These are phyloP conservation scores for Drosophila sp. DNA, from an alignment of 1,140 invertebrate genomes.

Conservation along the genomic window DNA sequence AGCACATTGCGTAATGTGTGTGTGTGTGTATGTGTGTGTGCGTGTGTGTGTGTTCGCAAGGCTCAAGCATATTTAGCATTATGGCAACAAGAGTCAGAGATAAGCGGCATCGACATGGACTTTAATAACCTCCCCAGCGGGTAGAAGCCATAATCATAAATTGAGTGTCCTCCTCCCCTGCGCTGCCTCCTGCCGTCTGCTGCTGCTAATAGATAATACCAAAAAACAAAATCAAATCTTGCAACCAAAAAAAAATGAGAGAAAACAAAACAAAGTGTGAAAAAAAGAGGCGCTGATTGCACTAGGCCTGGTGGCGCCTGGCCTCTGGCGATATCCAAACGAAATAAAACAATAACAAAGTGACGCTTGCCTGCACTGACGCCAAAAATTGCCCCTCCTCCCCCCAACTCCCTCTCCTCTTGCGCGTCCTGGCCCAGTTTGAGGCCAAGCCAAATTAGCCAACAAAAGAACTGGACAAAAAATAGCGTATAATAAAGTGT, in stretches of 20 bases:
- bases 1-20: conserved; percentile 60
- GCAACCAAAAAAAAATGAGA: conserved; percentile 3
- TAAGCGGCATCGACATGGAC: conserved; percentile 52
- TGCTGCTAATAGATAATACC: conserved; percentile 64
- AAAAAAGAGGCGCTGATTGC: conserved; percentile 29
- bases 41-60: conserved; percentile 34
- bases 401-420: background rate
- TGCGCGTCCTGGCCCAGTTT: conserved; percentile 32
- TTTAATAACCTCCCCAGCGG: conserved; percentile 49
- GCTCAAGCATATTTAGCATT: conserved; percentile 61
- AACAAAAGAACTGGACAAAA: conserved; percentile 22
- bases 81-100: conserved; percentile 45
- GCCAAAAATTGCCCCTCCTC: conserved; percentile 29
- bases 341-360: conserved; percentile 66
- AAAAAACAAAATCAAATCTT: conserved; percentile 27
- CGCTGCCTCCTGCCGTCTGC: background rate
- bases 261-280: conserved; percentile 13
- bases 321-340: conserved; percentile 39
- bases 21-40: conserved; percentile 50
- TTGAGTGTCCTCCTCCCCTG: conserved; percentile 36
- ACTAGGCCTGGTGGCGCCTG: conserved; percentile 55
- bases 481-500: conserved; percentile 33
- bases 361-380: conserved; percentile 44
- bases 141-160: conserved; percentile 54
- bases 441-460: conserved; percentile 76